Conservation (phyloP, 2,797 vertebrate genomes). For the Schizopygopsis malacanthus region DNA sequence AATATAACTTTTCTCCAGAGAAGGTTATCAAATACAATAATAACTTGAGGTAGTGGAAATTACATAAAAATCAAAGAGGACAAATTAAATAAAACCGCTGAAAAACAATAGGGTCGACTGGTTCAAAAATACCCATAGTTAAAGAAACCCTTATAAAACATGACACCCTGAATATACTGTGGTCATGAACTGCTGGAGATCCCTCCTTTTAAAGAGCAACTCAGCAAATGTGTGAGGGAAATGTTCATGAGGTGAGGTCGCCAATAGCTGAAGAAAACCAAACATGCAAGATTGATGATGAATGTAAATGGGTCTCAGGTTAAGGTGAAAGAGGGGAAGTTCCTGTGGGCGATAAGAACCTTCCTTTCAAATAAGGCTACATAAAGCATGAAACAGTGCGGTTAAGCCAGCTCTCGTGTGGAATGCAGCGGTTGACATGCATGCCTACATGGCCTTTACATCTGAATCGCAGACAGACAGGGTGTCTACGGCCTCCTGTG, state of each 20-base stretch:
- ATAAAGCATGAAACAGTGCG: slow-evolving; percentile 29
- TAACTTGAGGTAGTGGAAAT: background rate
- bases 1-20: background rate
- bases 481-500: slow-evolving; percentile 47
- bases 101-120: background rate
- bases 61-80: background rate
- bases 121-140: background rate
- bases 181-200: background rate
- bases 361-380: slow-evolving; percentile 36
- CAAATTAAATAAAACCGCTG: background rate
- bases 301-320: slow-evolving; percentile 5
- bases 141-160: background rate
- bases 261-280: slow-evolving; percentile 21
- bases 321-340: slow-evolving; percentile 38
- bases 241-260: background rate
- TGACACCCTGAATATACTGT: background rate
- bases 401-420: slow-evolving; percentile 41
- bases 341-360: slow-evolving; percentile 8
- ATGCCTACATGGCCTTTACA: slow-evolving; percentile 36
- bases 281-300: slow-evolving; percentile 30
- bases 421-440: slow-evolving; percentile 32
- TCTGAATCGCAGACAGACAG: slow-evolving; percentile 56
- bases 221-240: slow-evolving; percentile 17
- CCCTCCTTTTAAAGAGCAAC: background rate
- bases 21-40: background rate